These are phyloP conservation scores for Scomber scombrus DNA, from an alignment of 2,113 vertebrate species.

Conservation along the genomic window DNA sequence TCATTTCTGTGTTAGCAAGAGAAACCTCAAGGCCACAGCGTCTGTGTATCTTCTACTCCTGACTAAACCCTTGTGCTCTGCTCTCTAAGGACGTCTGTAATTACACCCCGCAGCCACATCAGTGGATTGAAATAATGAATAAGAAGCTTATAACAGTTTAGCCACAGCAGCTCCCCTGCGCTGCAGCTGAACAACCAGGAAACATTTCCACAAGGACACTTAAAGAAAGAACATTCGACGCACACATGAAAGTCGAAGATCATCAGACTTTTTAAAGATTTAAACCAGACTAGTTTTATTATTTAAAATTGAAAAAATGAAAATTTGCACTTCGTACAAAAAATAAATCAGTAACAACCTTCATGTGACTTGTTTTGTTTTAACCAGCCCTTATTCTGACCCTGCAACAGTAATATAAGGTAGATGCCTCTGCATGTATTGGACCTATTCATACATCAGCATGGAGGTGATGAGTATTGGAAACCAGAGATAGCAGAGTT, in stretches of 20 bases:
- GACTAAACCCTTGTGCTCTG: not conserved
- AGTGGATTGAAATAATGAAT: conserved; percentile 44
- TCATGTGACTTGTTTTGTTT: not conserved
- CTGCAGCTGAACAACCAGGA: not conserved
- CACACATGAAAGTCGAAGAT: not conserved
- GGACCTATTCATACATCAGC: not conserved
- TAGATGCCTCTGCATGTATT: not conserved
- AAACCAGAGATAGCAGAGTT: not conserved
- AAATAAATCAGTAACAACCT: not conserved
- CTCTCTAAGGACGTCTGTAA: not conserved
- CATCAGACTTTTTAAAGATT: not conserved
- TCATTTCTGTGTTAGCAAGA: not conserved
- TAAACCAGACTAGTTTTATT: not conserved
- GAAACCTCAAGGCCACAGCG: not conserved
- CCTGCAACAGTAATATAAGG: not conserved
- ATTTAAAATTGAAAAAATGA: not conserved
- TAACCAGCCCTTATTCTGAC: not conserved
- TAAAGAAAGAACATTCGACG: conserved; percentile 10
- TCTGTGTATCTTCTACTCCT: not conserved
- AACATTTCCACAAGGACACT: conserved; percentile 55
- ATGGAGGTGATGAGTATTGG: not conserved
- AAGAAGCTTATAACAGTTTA: conserved; percentile 44
- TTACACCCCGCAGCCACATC: not conserved
- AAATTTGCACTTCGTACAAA: not conserved
- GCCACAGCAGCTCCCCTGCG: not conserved